Conservation (phyloP, 2,797 vertebrate species). For the Podarcis lilfordi region DNA sequence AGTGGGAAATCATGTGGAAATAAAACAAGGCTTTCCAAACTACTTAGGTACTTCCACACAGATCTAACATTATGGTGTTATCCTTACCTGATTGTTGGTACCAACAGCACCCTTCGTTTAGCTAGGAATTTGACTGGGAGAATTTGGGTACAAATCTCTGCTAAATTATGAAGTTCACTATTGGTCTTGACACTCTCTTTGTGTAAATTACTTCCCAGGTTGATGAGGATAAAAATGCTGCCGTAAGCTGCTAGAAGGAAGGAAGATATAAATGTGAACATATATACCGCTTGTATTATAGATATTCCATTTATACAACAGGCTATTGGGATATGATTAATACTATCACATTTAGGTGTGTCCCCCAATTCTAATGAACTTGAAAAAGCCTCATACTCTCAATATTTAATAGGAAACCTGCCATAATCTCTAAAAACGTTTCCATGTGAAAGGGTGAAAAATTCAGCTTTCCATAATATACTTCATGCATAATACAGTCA, state of each 20-base stretch:
- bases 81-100: background rate
- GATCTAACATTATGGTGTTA: too few relatives aligned
- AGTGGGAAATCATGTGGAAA: background rate
- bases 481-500: background rate
- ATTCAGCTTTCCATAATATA: background rate
- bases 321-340: background rate
- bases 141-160: background rate
- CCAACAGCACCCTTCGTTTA: background rate
- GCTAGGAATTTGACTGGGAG: background rate
- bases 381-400: background rate
- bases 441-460: background rate
- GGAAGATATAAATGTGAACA: background rate
- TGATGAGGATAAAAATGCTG: background rate
- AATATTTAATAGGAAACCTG: background rate
- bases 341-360: background rate
- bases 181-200: background rate
- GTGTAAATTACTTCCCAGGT: background rate
- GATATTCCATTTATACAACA: background rate
- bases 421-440: background rate
- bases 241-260: background rate
- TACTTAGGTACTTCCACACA: background rate
- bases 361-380: background rate
- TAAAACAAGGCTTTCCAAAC: background rate
- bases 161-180: background rate
- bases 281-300: too few relatives aligned